Conservation (phyloP, 1,140 invertebrate species). For the Camponotus pennsylvanicus region DNA sequence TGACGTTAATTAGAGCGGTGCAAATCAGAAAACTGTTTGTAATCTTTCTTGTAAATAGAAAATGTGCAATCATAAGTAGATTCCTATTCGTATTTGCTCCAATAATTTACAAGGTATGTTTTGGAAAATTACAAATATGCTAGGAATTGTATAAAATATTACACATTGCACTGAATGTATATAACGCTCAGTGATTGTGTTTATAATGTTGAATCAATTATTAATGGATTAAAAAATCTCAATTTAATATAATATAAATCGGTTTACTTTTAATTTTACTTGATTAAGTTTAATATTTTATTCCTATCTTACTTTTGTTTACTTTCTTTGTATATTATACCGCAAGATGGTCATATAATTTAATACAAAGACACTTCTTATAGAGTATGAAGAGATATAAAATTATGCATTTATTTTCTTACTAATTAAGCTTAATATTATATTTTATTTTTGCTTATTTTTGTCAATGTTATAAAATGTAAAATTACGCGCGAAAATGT, state of each 20-base stretch:
- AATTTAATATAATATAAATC: neutral
- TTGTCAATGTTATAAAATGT: no score
- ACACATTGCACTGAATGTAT: neutral
- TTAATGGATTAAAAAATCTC: neutral
- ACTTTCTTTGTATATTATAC: neutral
- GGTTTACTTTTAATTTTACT: neutral
- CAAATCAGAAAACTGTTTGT: conserved; percentile 26
- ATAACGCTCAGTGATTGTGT: neutral
- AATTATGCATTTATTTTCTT: no score
- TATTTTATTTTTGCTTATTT: no score
- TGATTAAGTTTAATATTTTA: neutral
- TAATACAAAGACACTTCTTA: no score
- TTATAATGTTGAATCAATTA: neutral
- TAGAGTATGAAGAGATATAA: neutral
- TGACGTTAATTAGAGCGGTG: conserved; percentile 57
- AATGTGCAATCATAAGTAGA: conserved; percentile 11
- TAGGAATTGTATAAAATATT: conserved; percentile 14
- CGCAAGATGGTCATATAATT: neutral
- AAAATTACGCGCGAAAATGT: neutral
- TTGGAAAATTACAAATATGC: neutral
- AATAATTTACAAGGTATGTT: conserved; percentile 36
- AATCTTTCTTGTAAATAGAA: conserved; percentile 37
- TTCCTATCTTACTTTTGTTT: neutral
- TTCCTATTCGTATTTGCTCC: conserved; percentile 31
- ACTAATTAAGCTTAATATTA: no score